Evolutionary conservation across 35 echinoderm and acorn worm species (phyloP).

Genomic region (Stichopus chloronotus): DNA sequence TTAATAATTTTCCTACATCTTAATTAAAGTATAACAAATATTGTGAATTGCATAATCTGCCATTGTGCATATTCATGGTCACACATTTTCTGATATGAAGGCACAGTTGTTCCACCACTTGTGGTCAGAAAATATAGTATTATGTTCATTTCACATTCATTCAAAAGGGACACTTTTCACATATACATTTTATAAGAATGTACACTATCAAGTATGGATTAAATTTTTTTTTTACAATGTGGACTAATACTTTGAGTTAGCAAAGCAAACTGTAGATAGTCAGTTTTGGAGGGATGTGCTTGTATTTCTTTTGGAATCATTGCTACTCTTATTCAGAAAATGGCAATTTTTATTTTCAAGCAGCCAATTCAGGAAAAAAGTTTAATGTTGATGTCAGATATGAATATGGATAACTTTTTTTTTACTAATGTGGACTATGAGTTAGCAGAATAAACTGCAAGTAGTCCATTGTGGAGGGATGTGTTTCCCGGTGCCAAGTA

Average conservation of each 20-base stretch:
- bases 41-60: no score
- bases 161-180: no score
- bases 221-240: background rate
- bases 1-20: no score
- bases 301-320: constrained; percentile 4
- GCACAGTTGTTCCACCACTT: no score
- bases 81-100: no score
- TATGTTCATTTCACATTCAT: no score
- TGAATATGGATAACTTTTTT: constrained; percentile 6
- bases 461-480: background rate
- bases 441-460: background rate
- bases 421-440: background rate
- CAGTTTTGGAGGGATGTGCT: background rate
- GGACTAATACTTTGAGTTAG: constrained; percentile 2
- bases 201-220: no score
- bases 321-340: background rate
- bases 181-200: no score
- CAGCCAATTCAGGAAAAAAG: background rate
- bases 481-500: background rate
- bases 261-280: background rate
- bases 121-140: no score
- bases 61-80: no score
- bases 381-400: background rate
- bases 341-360: background rate
- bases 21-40: no score